Base-by-base conservation (phyloP, 1,140 invertebrate genomes). In the Cryptotermes secundus region DNA sequence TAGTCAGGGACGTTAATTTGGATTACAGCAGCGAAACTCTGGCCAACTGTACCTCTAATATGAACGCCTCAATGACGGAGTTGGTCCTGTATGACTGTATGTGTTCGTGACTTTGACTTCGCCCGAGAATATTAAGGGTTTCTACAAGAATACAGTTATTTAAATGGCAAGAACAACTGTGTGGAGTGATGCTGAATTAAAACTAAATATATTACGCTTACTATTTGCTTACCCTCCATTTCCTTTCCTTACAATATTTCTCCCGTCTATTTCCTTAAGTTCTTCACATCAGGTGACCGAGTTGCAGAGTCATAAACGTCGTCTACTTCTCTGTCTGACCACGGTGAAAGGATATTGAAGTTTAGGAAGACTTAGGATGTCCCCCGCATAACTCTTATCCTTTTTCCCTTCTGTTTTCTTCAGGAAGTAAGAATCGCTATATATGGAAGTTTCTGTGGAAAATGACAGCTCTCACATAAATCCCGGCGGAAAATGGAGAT, bases 401-500 rank as follows among this genome's bases (percentile, higher is more conserved):
- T 19, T 22, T 49, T 22, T 49, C 16, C 38, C 22, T 49, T 49
- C 22, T 19, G 45, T 49, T 49, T 49, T 22, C 14, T 3, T 26
- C n/a, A 72, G 59, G 31, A 72, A 10, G 45, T 49, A 72, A 2
- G 59, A 72, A 72, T 72, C n/a, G 59, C 14, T 31, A 72, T n/a
- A n/a, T 26, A 31, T n/a, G 59, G 38, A 31, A 72, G 53, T 72
- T 72, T 72, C 26, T n/a, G 19, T 16, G 42, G n/a, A 81, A 81
- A 35, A 26, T 34, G 80, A 81, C 80, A 81, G 34, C n/a, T 31
- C 83, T n/a, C 59, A 83, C 83, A 83, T 83, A 83, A 83, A 83
- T 83, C 59, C 34, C 22, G 53, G 34, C 72, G 83, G 83, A 59
- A 83, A 24, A 83, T 83, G 83, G 83, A 83, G 83, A 83, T 83